Evolutionary conservation across 2,113 vertebrate species (phyloP).

Genomic region (Odontesthes bonariensis): DNA sequence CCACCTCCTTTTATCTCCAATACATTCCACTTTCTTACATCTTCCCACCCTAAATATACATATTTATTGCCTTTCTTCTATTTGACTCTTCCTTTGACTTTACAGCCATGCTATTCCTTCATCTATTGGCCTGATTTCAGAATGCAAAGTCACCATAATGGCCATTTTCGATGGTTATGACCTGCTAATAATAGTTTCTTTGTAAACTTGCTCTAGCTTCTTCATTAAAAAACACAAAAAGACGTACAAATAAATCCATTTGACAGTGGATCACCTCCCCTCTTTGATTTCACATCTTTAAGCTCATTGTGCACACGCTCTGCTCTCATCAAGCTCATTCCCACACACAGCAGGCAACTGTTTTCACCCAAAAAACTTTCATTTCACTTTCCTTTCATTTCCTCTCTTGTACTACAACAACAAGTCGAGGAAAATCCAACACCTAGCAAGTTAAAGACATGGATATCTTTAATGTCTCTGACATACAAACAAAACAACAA

Average conservation of each 20-base stretch:
- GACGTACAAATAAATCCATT: background rate
- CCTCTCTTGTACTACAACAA: background rate
- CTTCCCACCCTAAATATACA: background rate
- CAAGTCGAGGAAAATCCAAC: background rate
- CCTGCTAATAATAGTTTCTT: background rate
- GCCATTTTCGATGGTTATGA: background rate
- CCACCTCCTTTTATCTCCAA: constrained; percentile 19
- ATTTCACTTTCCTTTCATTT: background rate
- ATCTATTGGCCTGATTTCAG: background rate
- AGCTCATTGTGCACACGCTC: constrained; percentile 6
- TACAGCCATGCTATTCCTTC: background rate
- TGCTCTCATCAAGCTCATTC: constrained; percentile 8
- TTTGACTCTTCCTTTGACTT: background rate
- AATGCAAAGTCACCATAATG: background rate
- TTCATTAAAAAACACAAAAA: background rate
- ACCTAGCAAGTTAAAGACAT: background rate
- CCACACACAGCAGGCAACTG: background rate
- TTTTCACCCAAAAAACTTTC: background rate
- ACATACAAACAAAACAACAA: background rate
- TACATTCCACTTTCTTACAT: background rate
- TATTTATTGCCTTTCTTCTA: background rate
- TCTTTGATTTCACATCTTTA: background rate
- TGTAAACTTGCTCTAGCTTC: background rate
- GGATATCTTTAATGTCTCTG: background rate
- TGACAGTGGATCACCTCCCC: background rate